phyloP scores from a whole-genome alignment of 2,888 invertebrate genomes.

The Brenthis hecate region DNA sequence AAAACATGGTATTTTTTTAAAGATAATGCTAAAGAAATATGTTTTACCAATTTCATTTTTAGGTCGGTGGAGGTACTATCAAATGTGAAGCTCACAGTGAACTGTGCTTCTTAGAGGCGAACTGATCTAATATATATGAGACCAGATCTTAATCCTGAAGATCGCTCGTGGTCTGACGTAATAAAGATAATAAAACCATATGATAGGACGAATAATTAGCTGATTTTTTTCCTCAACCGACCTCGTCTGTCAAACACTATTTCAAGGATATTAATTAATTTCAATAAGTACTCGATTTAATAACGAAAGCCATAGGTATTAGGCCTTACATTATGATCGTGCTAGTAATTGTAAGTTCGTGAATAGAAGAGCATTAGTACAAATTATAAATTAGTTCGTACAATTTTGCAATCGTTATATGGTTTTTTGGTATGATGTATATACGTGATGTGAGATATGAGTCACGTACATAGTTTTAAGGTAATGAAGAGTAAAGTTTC shows the following conservation, averaged over 20 bases:
- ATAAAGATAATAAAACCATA: conserved; percentile 56
- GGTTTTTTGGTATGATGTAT: conserved; percentile 13
- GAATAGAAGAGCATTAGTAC: conserved; percentile 40
- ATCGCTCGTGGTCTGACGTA: conserved; percentile 64
- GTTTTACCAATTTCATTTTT: conserved; percentile 76
- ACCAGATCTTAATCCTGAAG: conserved; percentile 62
- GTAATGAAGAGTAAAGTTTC: background rate
- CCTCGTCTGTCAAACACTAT: conserved; percentile 63
- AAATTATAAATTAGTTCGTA: conserved; percentile 35
- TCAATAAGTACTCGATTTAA: conserved; percentile 44
- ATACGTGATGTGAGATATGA: conserved; percentile 1
- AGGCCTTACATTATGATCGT: conserved; percentile 43
- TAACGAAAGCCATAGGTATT: conserved; percentile 39
- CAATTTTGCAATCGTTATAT: conserved; percentile 34
- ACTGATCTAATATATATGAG: conserved; percentile 72
- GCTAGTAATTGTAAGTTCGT: conserved; percentile 43
- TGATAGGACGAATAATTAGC: conserved; percentile 66
- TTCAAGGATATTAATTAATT: conserved; percentile 64
- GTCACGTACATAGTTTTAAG: conserved; percentile 16
- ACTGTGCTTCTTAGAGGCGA: conserved; percentile 49
- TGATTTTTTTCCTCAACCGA: conserved; percentile 55
- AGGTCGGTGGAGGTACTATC: conserved; percentile 45
- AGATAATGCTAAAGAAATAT: conserved; percentile 19
- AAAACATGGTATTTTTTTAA: too few relatives aligned
- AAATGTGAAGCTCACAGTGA: conserved; percentile 52